Percentiles rank a stretch among this genome's conserved stretches.
phyloP scores from a whole-genome alignment of 2,113 vertebrate species.

The Onychostoma macrolepis region DNA sequence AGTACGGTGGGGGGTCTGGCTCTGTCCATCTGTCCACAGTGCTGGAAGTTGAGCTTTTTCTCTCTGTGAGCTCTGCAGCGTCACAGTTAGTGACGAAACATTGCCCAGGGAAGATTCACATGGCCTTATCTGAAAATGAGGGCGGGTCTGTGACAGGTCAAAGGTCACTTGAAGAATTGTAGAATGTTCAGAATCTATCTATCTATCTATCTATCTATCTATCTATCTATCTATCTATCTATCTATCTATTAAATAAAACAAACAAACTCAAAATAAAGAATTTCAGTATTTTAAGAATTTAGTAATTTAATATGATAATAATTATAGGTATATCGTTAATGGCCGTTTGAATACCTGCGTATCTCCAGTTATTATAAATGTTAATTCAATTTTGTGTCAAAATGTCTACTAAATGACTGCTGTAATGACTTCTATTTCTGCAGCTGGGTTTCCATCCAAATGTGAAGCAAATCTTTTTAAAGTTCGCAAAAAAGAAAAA shows the following conservation, averaged over 20 bases:
- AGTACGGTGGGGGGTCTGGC: conserved; percentile 37
- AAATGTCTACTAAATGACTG: not conserved
- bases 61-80: conserved; percentile 26
- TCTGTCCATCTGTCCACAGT: conserved; percentile 41
- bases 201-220: no score
- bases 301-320: not conserved
- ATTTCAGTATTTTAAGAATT: not conserved
- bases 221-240: no score
- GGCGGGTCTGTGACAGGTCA: not conserved
- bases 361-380: not conserved
- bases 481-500: no score
- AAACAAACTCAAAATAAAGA: not conserved
- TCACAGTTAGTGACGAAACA: not conserved
- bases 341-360: not conserved
- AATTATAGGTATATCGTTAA: not conserved
- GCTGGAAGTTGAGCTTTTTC: conserved; percentile 39
- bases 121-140: conserved; percentile 7
- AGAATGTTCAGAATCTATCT: not conserved
- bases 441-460: no score
- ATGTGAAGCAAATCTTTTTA: no score
- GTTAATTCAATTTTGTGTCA: not conserved
- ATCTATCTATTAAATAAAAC: no score
- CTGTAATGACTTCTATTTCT: not conserved
- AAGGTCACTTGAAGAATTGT: conserved; percentile 10
- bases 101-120: not conserved